Percentiles rank a stretch among this genome's conserved stretches.
Conservation (phyloP, 2,113 vertebrate genomes). For the Oncorhynchus masou region DNA sequence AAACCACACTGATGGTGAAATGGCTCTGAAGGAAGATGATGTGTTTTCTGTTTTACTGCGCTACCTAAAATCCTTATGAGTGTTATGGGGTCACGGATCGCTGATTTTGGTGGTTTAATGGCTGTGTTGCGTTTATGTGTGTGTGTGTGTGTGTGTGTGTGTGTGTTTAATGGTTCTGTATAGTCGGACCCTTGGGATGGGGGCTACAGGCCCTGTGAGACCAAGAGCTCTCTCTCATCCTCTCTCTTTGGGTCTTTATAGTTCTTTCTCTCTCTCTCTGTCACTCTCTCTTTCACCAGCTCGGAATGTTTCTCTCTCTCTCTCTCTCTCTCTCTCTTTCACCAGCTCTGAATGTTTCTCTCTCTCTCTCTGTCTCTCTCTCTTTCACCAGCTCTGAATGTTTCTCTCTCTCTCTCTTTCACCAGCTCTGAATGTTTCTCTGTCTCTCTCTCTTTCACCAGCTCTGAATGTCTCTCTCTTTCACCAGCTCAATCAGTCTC, state of each 20-base stretch:
- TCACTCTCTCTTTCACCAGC: background rate
- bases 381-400: no score
- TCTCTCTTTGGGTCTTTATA: background rate
- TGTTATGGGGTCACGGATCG: background rate
- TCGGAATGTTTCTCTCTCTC: no score
- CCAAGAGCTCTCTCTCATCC: conserved; percentile 2
- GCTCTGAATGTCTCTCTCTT: no score
- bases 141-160: no score
- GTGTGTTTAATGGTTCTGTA: background rate
- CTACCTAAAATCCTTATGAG: background rate
- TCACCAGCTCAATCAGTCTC: no score
- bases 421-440: no score
- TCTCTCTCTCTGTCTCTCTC: no score
- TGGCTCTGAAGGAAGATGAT: background rate
- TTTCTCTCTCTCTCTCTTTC: no score
- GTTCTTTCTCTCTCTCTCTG: background rate
- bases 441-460: no score
- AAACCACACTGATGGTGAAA: background rate
- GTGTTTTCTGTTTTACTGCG: background rate
- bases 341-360: no score
- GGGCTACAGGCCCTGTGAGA: background rate
- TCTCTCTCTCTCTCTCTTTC: no score
- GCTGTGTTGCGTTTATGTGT: background rate
- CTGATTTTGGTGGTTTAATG: background rate
- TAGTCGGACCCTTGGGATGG: conserved; percentile 1